phyloP scores from a whole-genome alignment of 2,113 vertebrate genomes.

The Phylloscopus trochilus region DNA sequence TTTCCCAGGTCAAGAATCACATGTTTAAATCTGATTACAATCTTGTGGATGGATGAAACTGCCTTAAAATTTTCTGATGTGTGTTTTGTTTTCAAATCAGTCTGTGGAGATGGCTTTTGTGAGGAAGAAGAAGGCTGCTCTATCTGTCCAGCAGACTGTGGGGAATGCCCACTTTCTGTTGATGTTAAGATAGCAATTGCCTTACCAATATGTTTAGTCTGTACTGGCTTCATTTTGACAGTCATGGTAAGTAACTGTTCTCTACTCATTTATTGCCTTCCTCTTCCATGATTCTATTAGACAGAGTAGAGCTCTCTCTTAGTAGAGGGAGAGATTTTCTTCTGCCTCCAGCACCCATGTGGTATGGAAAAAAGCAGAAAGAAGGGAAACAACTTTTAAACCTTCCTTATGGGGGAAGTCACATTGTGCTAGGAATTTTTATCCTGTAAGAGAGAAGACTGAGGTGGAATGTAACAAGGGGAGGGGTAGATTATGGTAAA shows the following conservation, averaged over 20 bases:
- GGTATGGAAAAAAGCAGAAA: neutral
- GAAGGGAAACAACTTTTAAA: neutral
- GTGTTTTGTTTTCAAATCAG: constrained; percentile 46
- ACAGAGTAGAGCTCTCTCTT: neutral
- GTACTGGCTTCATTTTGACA: constrained; percentile 71
- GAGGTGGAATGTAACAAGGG: neutral
- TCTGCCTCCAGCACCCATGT: neutral
- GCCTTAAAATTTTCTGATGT: neutral
- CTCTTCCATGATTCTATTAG: neutral
- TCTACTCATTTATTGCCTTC: neutral
- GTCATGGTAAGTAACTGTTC: constrained; percentile 66
- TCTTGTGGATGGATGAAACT: neutral
- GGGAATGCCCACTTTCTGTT: constrained; percentile 75
- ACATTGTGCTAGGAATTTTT: neutral
- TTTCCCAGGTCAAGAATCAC: neutral
- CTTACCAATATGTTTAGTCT: constrained; percentile 77
- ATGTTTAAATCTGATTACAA: neutral
- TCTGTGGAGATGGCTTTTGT: constrained; percentile 79
- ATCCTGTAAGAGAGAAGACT: neutral
- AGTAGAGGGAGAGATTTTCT: neutral
- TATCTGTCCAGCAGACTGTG: constrained; percentile 79
- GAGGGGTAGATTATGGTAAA: neutral
- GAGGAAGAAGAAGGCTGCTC: constrained; percentile 80
- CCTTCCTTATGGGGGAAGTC: neutral
- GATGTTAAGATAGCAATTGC: constrained; percentile 68